A percentile compares a stretch with the other conserved stretches of the same genome.
These are phyloP conservation scores for Stomatorhinus ivindoensis DNA, from an alignment of 2,113 vertebrate species.

Conservation along the genomic window DNA sequence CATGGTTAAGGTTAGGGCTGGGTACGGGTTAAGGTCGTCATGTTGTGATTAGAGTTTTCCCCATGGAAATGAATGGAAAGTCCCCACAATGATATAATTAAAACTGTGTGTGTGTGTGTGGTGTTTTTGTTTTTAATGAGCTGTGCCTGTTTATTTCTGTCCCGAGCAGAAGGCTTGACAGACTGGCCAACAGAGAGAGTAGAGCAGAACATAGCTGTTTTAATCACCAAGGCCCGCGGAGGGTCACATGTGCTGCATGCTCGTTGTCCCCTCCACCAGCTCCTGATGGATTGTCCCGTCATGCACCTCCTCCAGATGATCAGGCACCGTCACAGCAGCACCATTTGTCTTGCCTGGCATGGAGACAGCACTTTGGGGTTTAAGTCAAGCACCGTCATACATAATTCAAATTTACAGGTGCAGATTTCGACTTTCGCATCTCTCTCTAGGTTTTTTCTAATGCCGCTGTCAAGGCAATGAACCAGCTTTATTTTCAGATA, in stretches of 20 bases:
- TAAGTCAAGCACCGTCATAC: background rate
- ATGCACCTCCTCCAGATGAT: background rate
- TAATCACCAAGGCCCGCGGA: background rate
- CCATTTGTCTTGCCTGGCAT: background rate
- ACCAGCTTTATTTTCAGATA: background rate
- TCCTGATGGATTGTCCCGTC: constrained; percentile 10
- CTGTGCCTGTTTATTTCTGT: background rate
- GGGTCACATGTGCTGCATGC: background rate
- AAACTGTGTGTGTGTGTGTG: background rate
- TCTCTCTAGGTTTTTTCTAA: background rate
- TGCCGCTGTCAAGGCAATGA: background rate
- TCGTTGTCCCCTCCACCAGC: background rate
- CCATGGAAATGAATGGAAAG: too few species aligned
- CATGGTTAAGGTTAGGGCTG: too few species aligned
- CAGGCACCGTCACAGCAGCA: background rate
- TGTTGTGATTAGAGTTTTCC: too few species aligned
- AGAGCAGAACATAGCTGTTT: background rate
- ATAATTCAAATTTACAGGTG: background rate
- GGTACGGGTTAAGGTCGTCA: too few species aligned
- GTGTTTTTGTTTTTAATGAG: background rate
- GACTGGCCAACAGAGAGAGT: background rate
- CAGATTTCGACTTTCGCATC: background rate
- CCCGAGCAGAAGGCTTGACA: background rate
- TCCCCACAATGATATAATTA: too few species aligned
- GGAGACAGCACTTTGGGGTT: background rate